Percentiles rank a stretch among this genome's conserved stretches.
phyloP scores from a whole-genome alignment of 2,797 vertebrate genomes.

The Phrynocephalus forsythii region DNA sequence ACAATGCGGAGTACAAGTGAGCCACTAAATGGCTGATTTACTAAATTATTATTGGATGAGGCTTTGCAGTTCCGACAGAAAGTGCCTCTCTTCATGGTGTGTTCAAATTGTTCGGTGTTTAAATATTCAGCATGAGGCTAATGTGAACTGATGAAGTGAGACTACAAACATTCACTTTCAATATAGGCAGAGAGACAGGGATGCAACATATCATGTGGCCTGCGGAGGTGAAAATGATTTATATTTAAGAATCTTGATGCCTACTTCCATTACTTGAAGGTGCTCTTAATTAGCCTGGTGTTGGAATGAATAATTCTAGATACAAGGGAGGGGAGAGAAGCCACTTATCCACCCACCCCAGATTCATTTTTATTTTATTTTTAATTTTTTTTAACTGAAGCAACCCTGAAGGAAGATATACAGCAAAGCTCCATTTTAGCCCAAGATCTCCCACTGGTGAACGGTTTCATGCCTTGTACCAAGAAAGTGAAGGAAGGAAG shows the following conservation, averaged over 20 bases:
- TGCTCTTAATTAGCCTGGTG: conserved; percentile 77
- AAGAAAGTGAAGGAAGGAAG: not conserved
- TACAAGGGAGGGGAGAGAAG: not conserved
- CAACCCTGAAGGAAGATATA: conserved; percentile 11
- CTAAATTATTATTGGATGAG: conserved; percentile 86
- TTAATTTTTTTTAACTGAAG: conserved; percentile 2
- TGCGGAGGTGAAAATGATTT: conserved; percentile 80
- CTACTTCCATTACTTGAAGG: conserved; percentile 74
- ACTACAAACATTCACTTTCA: conserved; percentile 83
- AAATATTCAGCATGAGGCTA: conserved; percentile 89
- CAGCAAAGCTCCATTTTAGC: not conserved
- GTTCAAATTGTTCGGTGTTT: conserved; percentile 87
- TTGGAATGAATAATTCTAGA: conserved; percentile 70
- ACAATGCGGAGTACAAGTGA: conserved; percentile 77
- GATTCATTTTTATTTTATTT: not conserved
- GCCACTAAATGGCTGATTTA: conserved; percentile 86
- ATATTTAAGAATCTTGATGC: conserved; percentile 79
- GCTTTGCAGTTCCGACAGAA: conserved; percentile 82
- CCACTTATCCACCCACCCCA: not conserved
- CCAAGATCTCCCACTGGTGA: conserved; percentile 21
- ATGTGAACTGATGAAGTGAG: conserved; percentile 87
- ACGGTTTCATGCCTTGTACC: not conserved
- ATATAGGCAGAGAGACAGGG: conserved; percentile 78
- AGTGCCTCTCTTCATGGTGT: conserved; percentile 82
- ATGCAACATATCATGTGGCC: conserved; percentile 78